These are phyloP conservation scores for Pristionchus exspectatus DNA, from an alignment of 2,888 invertebrate species.

Conservation along the genomic window DNA sequence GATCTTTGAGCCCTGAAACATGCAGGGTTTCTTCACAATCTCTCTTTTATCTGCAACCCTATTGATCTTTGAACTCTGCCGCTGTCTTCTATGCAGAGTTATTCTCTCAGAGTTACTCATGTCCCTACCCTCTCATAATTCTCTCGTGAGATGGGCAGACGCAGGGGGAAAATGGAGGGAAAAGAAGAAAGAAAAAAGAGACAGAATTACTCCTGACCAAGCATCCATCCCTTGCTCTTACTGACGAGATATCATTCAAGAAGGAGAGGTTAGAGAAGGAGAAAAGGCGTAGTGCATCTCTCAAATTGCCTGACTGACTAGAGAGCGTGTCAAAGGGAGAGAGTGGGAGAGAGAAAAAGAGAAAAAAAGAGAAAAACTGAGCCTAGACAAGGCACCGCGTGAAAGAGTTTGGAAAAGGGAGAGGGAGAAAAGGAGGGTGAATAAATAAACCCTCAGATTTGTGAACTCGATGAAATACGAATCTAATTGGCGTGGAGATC, in stretches of 20 bases:
- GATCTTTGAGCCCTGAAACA: background rate
- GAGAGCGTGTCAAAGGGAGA: background rate
- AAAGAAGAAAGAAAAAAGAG: background rate
- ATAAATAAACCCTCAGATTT: background rate
- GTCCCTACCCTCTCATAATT: background rate
- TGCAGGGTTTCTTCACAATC: no score
- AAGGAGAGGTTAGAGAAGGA: background rate
- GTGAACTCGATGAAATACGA: no score
- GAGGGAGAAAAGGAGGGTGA: background rate
- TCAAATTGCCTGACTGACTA: background rate
- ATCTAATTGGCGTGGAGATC: no score
- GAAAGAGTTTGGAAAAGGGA: background rate
- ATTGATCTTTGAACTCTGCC: background rate
- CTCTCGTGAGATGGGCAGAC: background rate
- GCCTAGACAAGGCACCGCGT: slow-evolving; percentile 6
- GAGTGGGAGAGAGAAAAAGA: background rate
- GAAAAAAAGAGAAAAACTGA: background rate
- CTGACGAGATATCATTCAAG: background rate
- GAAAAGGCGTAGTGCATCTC: background rate
- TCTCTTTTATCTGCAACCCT: no score
- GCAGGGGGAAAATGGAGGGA: background rate
- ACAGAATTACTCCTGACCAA: background rate
- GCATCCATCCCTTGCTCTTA: no score
- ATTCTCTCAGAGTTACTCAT: background rate
- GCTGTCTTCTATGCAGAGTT: background rate